phyloP scores from a whole-genome alignment of 2,113 vertebrate genomes.

The Pomatorhinus ruficollis region DNA sequence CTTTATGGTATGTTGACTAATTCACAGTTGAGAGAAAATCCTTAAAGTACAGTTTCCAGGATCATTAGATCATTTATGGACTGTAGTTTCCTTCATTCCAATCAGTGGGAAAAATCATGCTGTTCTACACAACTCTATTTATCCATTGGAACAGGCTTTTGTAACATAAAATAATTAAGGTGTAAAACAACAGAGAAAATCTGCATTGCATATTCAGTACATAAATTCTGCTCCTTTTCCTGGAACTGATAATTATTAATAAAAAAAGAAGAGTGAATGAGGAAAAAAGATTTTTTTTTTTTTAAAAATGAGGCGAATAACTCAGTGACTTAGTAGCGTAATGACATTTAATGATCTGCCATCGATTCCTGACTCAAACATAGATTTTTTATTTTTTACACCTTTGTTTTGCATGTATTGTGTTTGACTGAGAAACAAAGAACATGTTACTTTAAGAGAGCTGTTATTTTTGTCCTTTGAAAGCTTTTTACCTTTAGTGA shows the following conservation, averaged over 20 bases:
- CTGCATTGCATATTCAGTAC: neutral
- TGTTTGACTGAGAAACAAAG: neutral
- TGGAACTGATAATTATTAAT: neutral
- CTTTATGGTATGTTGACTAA: neutral
- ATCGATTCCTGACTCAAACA: neutral
- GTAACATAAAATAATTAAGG: neutral
- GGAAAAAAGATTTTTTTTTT: neutral
- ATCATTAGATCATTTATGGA: conserved; percentile 14
- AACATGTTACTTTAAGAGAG: neutral
- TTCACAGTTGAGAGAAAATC: neutral
- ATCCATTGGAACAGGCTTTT: neutral
- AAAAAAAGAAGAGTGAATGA: neutral
- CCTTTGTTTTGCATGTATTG: neutral
- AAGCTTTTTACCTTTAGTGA: neutral
- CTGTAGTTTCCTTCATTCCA: neutral
- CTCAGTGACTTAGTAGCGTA: neutral
- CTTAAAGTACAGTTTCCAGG: conserved; percentile 1
- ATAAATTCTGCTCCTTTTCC: neutral
- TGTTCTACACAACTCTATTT: neutral
- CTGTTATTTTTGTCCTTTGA: neutral
- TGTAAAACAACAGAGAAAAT: neutral
- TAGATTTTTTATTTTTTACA: neutral
- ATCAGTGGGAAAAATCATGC: neutral
- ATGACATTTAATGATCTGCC: neutral
- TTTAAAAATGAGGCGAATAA: neutral